Evolutionary conservation across 2,888 invertebrate genomes (phyloP), one percentile per base, ranked within the genome.

Genomic region (Agrenia bidenticulata): DNA sequence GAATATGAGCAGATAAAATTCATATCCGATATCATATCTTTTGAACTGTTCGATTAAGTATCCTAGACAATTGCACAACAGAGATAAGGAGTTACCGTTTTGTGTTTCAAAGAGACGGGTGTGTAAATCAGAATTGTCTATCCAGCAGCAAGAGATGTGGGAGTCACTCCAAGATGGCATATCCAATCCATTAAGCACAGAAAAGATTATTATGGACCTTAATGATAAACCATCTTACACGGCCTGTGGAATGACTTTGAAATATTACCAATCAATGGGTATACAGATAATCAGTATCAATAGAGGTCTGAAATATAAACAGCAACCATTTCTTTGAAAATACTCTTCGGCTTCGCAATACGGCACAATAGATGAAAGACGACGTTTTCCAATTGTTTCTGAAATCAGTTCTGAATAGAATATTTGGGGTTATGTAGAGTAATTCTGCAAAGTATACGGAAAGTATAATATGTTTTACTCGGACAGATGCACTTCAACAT

Each of bases 141-240:
- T 7, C 5, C 4, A 4, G 32, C 32, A 32, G 32, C 32, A 32
- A 32, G 32, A 32, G 11, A 32, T 4, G 11, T 32, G 32, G 32
- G 32, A 32, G n/a, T n/a, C 32, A 32, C 32, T 32, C 4, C 11
- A 7, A 32, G 4, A 11, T 4, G 11, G 5, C 32, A 32, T 7
- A 32, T 32, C 32, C 11, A 4, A 32, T 32, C 32, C 32, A 4
- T 7, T 32, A 11, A 32, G 5, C 4, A 7, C 32, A 32, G 32
- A 32, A 45, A 45, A 45, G n/a, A 45, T 45, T 17, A n/a, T 45
- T 5, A 45, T 45, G 45, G 45, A 45, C 19, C 19, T 45, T 5
- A 9, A 45, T 45, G 45, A 45, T 19, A 45, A 45, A n/a, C 9
- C 5, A 15, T 9, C 5, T 11, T 45, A 45, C n/a, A 45, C 45